Evolutionary conservation across 2,797 vertebrate genomes (phyloP).

Genomic region (Propithecus deckenii): DNA sequence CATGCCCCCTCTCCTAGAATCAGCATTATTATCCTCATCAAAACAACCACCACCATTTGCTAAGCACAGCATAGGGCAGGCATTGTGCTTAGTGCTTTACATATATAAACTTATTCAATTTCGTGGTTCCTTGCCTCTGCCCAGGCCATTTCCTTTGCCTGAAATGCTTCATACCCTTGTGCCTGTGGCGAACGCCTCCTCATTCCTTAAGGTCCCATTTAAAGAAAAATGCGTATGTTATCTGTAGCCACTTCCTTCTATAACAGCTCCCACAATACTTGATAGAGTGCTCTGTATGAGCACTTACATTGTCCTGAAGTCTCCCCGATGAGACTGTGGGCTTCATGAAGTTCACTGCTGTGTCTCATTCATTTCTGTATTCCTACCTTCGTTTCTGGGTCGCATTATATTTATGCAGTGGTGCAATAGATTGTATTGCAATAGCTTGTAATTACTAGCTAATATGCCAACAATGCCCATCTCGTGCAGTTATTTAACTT

Average conservation of each 20-base stretch:
- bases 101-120: background rate
- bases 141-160: background rate
- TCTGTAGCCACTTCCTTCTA: background rate
- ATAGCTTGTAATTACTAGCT: background rate
- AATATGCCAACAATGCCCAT: background rate
- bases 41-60: background rate
- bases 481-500: background rate
- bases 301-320: no score
- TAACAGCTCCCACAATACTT: background rate
- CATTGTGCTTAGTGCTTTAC: background rate
- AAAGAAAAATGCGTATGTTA: background rate
- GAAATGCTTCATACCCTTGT: background rate
- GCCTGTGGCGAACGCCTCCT: background rate
- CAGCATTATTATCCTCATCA: background rate
- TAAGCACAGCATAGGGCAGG: background rate
- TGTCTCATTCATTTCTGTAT: background rate
- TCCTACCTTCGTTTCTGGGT: background rate
- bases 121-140: constrained; percentile 19
- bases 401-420: background rate
- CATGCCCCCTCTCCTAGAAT: background rate
- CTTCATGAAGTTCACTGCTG: background rate
- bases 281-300: background rate
- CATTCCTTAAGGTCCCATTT: background rate
- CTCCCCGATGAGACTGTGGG: background rate
- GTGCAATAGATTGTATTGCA: background rate